Evolutionary conservation across 2,113 vertebrate species (phyloP).

Genomic region (Zosterops lateralis): DNA sequence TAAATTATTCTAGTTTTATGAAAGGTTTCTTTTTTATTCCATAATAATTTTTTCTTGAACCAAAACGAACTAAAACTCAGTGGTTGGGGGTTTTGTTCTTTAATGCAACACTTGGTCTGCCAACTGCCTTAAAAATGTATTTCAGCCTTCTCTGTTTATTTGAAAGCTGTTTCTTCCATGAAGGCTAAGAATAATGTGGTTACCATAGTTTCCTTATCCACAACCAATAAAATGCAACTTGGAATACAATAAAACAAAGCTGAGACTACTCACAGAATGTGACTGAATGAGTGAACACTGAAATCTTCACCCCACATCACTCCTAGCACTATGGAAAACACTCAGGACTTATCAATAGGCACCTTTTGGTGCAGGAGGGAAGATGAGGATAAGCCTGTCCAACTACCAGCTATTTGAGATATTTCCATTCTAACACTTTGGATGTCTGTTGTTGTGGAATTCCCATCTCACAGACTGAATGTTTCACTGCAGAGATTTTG

Average conservation of each 20-base stretch:
- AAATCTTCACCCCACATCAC: not conserved
- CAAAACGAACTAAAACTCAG: slow-evolving; percentile 1
- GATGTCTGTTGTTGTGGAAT: not conserved
- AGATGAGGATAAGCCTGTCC: not conserved
- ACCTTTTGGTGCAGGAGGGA: not conserved
- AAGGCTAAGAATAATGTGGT: slow-evolving; percentile 22
- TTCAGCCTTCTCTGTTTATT: slow-evolving; percentile 31
- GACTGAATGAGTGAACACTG: not conserved
- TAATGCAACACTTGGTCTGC: slow-evolving; percentile 7
- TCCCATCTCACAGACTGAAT: not conserved
- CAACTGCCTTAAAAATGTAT: slow-evolving; percentile 38
- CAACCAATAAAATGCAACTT: not conserved
- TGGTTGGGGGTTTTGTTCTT: not conserved
- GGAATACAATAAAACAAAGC: slow-evolving; percentile 2
- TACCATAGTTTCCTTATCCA: slow-evolving; percentile 50
- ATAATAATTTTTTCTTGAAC: slow-evolving; percentile 1
- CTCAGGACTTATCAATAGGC: not conserved
- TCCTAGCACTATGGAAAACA: not conserved
- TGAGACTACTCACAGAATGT: not conserved
- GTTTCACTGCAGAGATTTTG: not conserved
- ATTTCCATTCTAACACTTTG: not conserved
- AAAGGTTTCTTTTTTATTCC: slow-evolving; percentile 43
- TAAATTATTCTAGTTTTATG: slow-evolving; percentile 7
- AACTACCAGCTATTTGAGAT: not conserved
- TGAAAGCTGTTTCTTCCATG: slow-evolving; percentile 28